These are phyloP conservation scores for Atherix ibis DNA, from an alignment of 2,888 invertebrate species.

Conservation along the genomic window DNA sequence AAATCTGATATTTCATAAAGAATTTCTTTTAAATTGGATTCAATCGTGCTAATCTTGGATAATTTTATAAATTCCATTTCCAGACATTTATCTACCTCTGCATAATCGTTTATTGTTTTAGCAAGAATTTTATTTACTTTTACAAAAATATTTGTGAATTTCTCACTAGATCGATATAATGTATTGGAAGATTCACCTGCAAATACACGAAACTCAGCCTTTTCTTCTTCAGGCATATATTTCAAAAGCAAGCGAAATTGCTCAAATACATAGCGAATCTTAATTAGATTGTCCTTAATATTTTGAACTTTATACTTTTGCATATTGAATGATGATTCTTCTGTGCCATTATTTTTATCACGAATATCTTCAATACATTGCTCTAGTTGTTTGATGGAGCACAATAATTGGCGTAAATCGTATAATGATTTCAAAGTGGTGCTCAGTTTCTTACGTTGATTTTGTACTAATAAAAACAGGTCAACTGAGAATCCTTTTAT, in stretches of 20 bases:
- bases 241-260: constrained; percentile 53
- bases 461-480: constrained; percentile 49
- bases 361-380: constrained; percentile 31
- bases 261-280: constrained; percentile 36
- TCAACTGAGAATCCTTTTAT: constrained; percentile 75
- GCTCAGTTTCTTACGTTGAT: constrained; percentile 46
- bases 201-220: constrained; percentile 8
- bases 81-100: constrained; percentile 16
- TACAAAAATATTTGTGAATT: neutral
- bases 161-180: too few species aligned
- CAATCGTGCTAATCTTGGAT: constrained; percentile 14
- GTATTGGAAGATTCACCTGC: too few species aligned
- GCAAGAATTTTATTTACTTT: constrained; percentile 13
- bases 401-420: constrained; percentile 38
- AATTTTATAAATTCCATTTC: constrained; percentile 22
- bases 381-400: too few species aligned
- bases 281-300: constrained; percentile 18
- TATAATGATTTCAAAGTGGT: constrained; percentile 41
- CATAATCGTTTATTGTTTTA: constrained; percentile 16
- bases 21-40: constrained; percentile 5
- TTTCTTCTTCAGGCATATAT: constrained; percentile 38
- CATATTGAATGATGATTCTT: constrained; percentile 6
- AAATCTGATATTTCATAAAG: constrained; percentile 5
- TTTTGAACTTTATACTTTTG: constrained; percentile 16
- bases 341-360: constrained; percentile 6